Percentiles rank a stretch among this genome's conserved stretches.
phyloP scores from a whole-genome alignment of 2,888 invertebrate genomes.

The Ennomos quercinarius region DNA sequence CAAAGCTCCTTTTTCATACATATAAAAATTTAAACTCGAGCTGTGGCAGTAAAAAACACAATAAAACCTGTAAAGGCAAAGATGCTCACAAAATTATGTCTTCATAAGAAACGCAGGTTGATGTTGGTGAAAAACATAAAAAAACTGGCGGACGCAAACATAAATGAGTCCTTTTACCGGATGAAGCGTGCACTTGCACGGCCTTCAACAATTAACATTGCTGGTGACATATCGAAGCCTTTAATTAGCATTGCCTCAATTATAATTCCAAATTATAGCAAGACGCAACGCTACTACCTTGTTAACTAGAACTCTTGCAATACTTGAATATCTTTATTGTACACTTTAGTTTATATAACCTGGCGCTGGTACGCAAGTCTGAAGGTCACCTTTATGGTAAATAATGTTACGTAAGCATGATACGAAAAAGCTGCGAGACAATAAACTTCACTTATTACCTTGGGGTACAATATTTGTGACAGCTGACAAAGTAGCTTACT shows the following conservation, averaged over 20 bases:
- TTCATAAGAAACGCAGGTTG: constrained; percentile 19
- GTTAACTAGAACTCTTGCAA: constrained; percentile 8
- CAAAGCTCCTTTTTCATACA: constrained; percentile 1
- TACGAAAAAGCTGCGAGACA: constrained; percentile 29
- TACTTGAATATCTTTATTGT: neutral
- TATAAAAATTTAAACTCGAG: constrained; percentile 13
- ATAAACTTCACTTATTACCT: constrained; percentile 32
- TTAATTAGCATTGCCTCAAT: neutral
- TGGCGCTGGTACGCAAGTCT: constrained; percentile 30
- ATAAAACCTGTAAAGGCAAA: constrained; percentile 7
- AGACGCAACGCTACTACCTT: neutral
- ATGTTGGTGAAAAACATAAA: constrained; percentile 1
- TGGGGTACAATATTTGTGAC: constrained; percentile 20
- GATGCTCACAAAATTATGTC: constrained; percentile 19
- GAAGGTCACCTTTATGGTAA: constrained; percentile 53
- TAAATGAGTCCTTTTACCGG: neutral
- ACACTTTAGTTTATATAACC: constrained; percentile 35
- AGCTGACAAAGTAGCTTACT: constrained; percentile 6
- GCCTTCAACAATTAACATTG: no score
- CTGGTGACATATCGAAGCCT: no score
- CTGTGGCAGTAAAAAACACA: constrained; percentile 10
- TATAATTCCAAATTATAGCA: neutral
- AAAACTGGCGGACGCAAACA: constrained; percentile 2
- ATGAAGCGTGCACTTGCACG: no score
- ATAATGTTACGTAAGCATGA: constrained; percentile 53